Conservation (phyloP, 2,797 vertebrate genomes). For the Bradypus variegatus region DNA sequence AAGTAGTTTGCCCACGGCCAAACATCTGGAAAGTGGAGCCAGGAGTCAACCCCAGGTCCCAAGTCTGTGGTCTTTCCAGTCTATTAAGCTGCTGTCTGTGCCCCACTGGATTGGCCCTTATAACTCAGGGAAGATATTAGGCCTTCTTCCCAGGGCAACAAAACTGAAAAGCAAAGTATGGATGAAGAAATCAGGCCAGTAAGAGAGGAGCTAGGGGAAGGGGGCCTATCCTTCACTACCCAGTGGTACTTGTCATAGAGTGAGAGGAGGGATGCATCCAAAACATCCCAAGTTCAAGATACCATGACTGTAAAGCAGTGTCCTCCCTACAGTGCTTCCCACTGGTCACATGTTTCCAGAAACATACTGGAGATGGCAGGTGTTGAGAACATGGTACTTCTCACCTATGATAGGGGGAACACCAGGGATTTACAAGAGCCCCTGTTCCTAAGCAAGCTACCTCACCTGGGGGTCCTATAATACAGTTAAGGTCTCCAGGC, state of each 20-base stretch:
- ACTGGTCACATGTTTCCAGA: neutral
- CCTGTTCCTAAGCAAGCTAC: neutral
- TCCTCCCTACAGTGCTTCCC: neutral
- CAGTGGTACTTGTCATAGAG: neutral
- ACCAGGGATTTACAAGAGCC: neutral
- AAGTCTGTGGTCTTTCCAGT: neutral
- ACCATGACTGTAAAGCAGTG: neutral
- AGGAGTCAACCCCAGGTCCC: neutral
- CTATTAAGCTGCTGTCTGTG: neutral
- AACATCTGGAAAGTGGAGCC: neutral
- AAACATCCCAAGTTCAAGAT: constrained; percentile 5
- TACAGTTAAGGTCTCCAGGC: neutral
- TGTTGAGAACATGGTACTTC: constrained; percentile 13
- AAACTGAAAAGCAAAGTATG: constrained; percentile 11
- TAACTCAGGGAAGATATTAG: neutral
- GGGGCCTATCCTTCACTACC: neutral
- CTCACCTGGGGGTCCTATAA: neutral
- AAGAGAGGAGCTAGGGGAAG: neutral
- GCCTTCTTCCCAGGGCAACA: constrained; percentile 1
- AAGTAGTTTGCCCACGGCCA: neutral
- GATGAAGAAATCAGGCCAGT: neutral
- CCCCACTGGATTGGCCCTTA: neutral
- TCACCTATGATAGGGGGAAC: neutral
- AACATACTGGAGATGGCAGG: neutral
- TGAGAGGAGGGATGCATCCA: neutral